A percentile compares a stretch with the other conserved stretches of the same genome.
phyloP scores from a whole-genome alignment of 2,113 vertebrate species.

The Cygnus buccinator region DNA sequence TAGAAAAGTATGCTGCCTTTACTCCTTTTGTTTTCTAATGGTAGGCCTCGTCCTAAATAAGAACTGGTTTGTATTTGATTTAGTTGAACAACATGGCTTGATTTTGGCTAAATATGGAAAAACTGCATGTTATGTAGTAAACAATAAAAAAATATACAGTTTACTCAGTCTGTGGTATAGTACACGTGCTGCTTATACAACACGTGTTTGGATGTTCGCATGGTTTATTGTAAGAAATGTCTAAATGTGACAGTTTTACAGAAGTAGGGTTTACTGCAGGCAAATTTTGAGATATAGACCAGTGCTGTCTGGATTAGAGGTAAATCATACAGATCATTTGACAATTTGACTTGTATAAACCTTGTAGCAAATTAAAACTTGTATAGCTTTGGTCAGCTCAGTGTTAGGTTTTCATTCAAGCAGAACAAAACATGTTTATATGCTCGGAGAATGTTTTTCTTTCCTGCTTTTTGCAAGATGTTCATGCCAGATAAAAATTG shows the following conservation, averaged over 20 bases:
- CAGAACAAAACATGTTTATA: not conserved
- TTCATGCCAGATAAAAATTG: not conserved
- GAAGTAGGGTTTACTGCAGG: not conserved
- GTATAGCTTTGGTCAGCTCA: not conserved
- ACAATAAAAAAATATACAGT: not conserved
- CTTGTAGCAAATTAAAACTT: not conserved
- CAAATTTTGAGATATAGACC: not conserved
- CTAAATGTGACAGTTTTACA: not conserved
- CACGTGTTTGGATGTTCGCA: not conserved
- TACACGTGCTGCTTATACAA: not conserved
- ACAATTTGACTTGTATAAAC: not conserved
- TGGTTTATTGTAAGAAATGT: slow-evolving; percentile 1
- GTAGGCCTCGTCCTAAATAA: not conserved
- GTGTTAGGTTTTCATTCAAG: not conserved
- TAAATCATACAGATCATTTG: not conserved
- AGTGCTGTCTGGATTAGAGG: not conserved
- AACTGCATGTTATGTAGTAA: not conserved
- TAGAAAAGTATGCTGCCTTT: not conserved
- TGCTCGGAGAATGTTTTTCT: not conserved
- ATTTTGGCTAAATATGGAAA: not conserved
- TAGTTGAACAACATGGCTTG: not conserved
- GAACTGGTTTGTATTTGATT: not conserved
- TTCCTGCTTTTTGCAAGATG: not conserved
- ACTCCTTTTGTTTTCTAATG: not conserved
- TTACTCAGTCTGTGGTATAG: not conserved